Conservation (phyloP, 2,113 vertebrate species). For the Epinephelus lanceolatus region DNA sequence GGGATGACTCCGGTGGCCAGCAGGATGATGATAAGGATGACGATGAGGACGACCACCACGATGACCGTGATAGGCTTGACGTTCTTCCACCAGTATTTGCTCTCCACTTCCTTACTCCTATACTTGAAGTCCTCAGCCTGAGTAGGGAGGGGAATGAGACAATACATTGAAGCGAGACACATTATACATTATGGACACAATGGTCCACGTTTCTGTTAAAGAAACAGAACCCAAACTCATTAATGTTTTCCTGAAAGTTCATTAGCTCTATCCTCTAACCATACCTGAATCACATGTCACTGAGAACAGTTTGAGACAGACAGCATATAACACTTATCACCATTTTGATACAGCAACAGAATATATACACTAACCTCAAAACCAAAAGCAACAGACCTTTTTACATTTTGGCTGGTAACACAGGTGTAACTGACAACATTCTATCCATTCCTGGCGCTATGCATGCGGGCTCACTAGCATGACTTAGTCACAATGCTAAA, state of each 20-base stretch:
- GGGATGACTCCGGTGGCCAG: conserved; percentile 89
- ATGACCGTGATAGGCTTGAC: conserved; percentile 90
- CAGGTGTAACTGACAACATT: no score
- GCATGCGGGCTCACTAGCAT: no score
- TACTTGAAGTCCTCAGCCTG: conserved; percentile 95
- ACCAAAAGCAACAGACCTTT: no score
- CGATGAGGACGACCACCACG: conserved; percentile 85
- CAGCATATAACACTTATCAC: no score
- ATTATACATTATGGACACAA: background rate
- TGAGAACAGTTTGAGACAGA: no score
- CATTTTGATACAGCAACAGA: no score
- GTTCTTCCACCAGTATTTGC: conserved; percentile 94
- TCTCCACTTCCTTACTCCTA: conserved; percentile 89
- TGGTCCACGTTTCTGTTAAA: no score
- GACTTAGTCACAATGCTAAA: no score
- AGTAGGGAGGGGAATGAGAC: background rate
- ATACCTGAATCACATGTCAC: background rate
- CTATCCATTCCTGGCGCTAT: no score
- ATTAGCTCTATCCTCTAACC: background rate
- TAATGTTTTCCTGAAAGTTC: no score
- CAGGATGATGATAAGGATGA: conserved; percentile 89
- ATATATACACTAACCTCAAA: no score
- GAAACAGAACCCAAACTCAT: background rate
- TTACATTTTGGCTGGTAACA: no score
- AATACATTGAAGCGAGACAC: background rate